Evolutionary conservation across 2,888 invertebrate species (phyloP).

Genomic region (Eledona agricola): DNA sequence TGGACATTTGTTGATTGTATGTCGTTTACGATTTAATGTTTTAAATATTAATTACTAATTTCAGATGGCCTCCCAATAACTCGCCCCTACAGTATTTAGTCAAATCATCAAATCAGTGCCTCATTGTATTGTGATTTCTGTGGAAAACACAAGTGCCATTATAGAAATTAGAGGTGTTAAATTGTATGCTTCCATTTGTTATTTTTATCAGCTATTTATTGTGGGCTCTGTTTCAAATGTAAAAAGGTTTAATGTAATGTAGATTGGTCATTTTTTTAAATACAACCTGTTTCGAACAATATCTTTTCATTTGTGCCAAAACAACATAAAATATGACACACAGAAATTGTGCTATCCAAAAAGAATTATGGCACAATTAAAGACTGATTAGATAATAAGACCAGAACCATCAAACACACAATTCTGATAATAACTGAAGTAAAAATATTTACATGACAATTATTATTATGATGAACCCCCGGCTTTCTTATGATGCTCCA

Average conservation of each 20-base stretch:
- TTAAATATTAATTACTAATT: slow-evolving; percentile 29
- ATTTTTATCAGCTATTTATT: slow-evolving; percentile 4
- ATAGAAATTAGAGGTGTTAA: not conserved
- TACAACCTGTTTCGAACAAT: not conserved
- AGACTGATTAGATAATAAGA: too few relatives aligned
- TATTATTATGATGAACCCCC: slow-evolving; percentile 2
- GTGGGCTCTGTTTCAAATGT: slow-evolving; percentile 1
- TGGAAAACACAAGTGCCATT: slow-evolving; percentile 4
- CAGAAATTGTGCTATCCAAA: too few relatives aligned
- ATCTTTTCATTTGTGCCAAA: too few relatives aligned
- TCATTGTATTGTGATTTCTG: slow-evolving; percentile 1
- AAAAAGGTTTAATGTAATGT: too few relatives aligned
- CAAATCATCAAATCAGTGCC: slow-evolving; percentile 9
- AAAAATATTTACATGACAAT: too few relatives aligned
- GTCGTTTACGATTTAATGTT: slow-evolving; percentile 44
- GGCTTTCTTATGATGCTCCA: slow-evolving; percentile 50
- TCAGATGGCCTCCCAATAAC: slow-evolving; percentile 47
- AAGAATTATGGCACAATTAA: too few relatives aligned
- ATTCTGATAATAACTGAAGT: too few relatives aligned
- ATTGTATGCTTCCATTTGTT: not conserved
- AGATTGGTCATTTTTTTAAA: too few relatives aligned
- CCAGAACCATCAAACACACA: too few relatives aligned
- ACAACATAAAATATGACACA: too few relatives aligned
- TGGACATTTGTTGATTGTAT: slow-evolving; percentile 86
- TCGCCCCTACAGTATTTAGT: slow-evolving; percentile 2